Evolutionary conservation across 2,113 vertebrate genomes (phyloP), one percentile per base, ranked within the genome.

Genomic region (Scolopax mira): DNA sequence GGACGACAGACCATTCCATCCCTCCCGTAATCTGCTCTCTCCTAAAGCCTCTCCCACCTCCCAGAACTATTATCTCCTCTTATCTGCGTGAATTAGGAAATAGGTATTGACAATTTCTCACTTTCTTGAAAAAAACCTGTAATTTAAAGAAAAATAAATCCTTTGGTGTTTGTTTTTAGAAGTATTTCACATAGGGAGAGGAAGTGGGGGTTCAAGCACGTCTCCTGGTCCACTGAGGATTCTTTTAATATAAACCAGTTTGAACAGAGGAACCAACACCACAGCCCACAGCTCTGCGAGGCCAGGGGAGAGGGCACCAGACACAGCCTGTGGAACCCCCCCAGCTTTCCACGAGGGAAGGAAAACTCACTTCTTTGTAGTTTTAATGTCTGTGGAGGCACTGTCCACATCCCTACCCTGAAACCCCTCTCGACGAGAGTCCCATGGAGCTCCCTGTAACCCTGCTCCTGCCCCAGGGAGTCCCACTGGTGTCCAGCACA

Each of bases 401-500:
- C 7, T 5, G 61, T 17, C 5, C 12, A 25, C 48, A 28, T 23
- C 61, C 48, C 22, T 10, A 9, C 48, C 67, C 66, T 18, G 35
- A 13, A 27, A 11, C 4, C 6, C n/a, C 7, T 10, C 25, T 27
- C 10, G 19, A 7, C 0, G 10, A 33, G 37, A 14, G 14, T 7
- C 24, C 19, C 13, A 14, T 3, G 3, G 71, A 51, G 71, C 23
- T 66, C 18, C 81, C 31, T 1, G 22, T 1, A n/a, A n/a, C 5
- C 66, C 42, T 13, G 31, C 23, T 41, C 23, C 64, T 8, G 54
- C 30, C 58, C 2, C 5, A 8, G 1, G 0, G 5, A 11, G 70
- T 18, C 37, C 35, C 27, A 4, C 1, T 0, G 5, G 27, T 11
- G 6, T 28, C 42, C 2, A 5, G 10, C 7, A 37, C 3, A 3